Evolutionary conservation across 2,113 vertebrate species (phyloP).

Genomic region (Pomatorhinus ruficollis): DNA sequence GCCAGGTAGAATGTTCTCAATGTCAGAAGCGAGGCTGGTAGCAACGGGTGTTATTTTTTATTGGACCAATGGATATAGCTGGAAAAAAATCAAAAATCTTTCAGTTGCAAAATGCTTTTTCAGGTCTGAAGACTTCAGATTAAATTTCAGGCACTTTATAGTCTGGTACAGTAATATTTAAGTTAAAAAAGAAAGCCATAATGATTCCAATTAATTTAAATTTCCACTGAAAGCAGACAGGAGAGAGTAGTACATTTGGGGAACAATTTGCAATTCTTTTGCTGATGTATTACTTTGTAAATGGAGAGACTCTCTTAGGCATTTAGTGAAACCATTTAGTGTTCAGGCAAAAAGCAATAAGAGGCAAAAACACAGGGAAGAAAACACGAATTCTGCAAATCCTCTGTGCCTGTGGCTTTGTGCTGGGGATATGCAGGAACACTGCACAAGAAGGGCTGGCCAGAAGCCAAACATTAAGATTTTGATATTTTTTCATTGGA

Average conservation of each 20-base stretch:
- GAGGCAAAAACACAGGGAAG: not conserved
- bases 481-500: not conserved
- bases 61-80: not conserved
- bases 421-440: not conserved
- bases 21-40: not conserved
- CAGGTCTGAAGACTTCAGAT: conserved; percentile 4
- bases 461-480: not conserved
- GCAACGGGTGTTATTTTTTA: not conserved
- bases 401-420: not conserved
- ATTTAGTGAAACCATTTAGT: conserved; percentile 1
- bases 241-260: conserved; percentile 3
- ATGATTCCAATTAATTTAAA: conserved; percentile 46
- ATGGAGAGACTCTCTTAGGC: not conserved
- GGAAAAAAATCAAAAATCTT: not conserved
- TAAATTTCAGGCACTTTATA: conserved; percentile 25
- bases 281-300: conserved; percentile 24
- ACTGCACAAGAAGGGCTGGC: not conserved
- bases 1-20: not conserved
- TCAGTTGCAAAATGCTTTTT: not conserved
- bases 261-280: conserved; percentile 34
- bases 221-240: conserved; percentile 2
- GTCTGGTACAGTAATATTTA: conserved; percentile 4
- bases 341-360: not conserved
- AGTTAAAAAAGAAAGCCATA: not conserved
- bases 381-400: not conserved